Evolutionary conservation across 2,888 invertebrate species (phyloP).

Genomic region (Nomada ferruginata): DNA sequence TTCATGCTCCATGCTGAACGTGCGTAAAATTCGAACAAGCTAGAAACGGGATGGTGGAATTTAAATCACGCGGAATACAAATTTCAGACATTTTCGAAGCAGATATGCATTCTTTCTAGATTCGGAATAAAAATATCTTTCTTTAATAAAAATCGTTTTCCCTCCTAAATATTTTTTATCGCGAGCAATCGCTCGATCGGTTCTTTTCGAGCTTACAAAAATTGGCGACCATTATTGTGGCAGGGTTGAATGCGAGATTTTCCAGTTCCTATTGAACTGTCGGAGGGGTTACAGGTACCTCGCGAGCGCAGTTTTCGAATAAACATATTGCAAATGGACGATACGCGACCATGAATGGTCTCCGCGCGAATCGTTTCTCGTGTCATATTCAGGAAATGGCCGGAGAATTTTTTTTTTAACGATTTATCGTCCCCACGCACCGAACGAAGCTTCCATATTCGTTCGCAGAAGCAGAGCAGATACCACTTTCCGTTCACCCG

Average conservation of each 20-base stretch:
- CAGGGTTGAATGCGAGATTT: not conserved
- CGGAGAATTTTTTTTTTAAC: constrained; percentile 31
- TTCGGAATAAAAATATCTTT: no score
- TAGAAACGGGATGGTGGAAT: not conserved
- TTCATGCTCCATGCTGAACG: no score
- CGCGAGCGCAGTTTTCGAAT: not conserved
- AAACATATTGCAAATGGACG: constrained; percentile 52
- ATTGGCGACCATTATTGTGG: no score
- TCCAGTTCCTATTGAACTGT: not conserved
- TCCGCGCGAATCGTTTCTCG: constrained; percentile 21
- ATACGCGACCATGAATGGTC: constrained; percentile 38
- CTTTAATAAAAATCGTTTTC: no score
- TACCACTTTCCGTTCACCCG: not conserved
- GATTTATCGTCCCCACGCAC: constrained; percentile 41
- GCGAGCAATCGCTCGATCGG: not conserved
- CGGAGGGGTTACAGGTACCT: not conserved
- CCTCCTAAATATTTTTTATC: no score
- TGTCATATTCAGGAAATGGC: constrained; percentile 57
- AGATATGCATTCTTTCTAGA: no score
- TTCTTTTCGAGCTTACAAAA: not conserved
- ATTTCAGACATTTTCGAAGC: not conserved
- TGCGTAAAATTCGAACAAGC: constrained; percentile 7
- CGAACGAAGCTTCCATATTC: constrained; percentile 50
- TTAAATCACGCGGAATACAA: not conserved
- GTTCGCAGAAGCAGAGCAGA: constrained; percentile 19